Base-by-base conservation (phyloP, 1,140 invertebrate species). In the Rhagoletis pomonella region DNA sequence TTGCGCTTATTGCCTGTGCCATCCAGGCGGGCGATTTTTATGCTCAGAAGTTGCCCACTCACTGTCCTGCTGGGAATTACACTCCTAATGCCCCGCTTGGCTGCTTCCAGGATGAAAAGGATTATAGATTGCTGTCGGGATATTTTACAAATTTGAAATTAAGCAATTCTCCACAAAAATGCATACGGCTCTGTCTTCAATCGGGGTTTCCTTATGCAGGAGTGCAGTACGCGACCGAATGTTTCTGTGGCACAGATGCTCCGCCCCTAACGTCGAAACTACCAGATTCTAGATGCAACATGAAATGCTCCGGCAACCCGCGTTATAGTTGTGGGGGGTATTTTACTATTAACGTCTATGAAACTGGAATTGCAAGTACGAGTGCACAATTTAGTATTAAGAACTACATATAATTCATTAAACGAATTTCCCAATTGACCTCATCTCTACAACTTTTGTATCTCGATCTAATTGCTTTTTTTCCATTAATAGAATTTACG, bases 121-220 rank as follows among this genome's bases (percentile, higher is more conserved):
- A 96, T 86, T 94, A 95, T 88, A 94, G 98, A 89, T 93, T 98
- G 86, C 93, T 99, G 5, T 95, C 95, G 59, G 96, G 96, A 62
- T 97, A 97, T 92, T 96, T 96, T 93, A 95, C 95, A 62, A 96
- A 97, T 92, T 96, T 96, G 90, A 97, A 96, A 90, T 94, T 94
- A 73, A 95, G 95, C 77, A 99, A 98, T 94, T 96, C 97, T 17
- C 97, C 96, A 14, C 93, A 94, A 39, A 94, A 95, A 89, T 99
- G 98, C 94, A 95, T 97, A 86, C 95, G 97, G 89, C 94, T 97
- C 90, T 98, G 98, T 94, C 94, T 98, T 90, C 97, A 98, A 92
- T 97, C 96, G 89, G 98, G 98, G 60, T 98, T 97, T 94, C 95
- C 96, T 39, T 99, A 96, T 95, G 98, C 98, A 86, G 98, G 98